phyloP scores from a whole-genome alignment of 2,888 invertebrate species.

The Leptopilina drosophilae region DNA sequence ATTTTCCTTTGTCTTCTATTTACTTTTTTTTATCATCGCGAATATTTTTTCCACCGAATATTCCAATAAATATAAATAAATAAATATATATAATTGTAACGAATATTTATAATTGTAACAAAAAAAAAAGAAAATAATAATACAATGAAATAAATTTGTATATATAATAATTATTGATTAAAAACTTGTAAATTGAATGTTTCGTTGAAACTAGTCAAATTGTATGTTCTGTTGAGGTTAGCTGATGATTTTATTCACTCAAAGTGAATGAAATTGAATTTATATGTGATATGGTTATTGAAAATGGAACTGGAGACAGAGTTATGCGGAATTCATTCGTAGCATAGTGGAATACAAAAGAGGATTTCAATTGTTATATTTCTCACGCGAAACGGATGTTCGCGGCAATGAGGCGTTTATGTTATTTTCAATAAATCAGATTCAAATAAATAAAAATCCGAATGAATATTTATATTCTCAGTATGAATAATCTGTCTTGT shows the following conservation, averaged over 20 bases:
- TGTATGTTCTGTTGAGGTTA: neutral
- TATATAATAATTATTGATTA: too few species aligned
- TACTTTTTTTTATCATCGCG: too few species aligned
- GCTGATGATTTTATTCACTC: slow-evolving; percentile 10
- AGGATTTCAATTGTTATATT: slow-evolving; percentile 24
- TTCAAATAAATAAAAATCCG: neutral
- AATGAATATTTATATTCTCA: neutral
- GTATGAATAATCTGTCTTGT: neutral
- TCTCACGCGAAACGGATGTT: slow-evolving; percentile 1
- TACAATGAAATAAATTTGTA: too few species aligned
- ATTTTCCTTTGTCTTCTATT: too few species aligned
- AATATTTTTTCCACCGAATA: too few species aligned
- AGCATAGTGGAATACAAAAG: slow-evolving; percentile 31
- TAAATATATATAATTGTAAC: too few species aligned
- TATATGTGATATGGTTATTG: slow-evolving; percentile 2
- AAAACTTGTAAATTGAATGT: neutral
- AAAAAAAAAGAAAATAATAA: too few species aligned
- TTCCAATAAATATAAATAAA: too few species aligned
- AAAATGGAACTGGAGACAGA: neutral
- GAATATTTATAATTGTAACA: too few species aligned
- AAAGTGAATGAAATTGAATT: slow-evolving; percentile 2
- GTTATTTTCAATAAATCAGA: slow-evolving; percentile 18
- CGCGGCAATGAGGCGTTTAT: slow-evolving; percentile 16
- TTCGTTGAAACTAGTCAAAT: neutral
- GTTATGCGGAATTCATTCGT: slow-evolving; percentile 13